Percentiles rank a stretch among this genome's conserved stretches.
These are phyloP conservation scores for Zosterops japonicus DNA, from an alignment of 2,113 vertebrate species.

Conservation along the genomic window DNA sequence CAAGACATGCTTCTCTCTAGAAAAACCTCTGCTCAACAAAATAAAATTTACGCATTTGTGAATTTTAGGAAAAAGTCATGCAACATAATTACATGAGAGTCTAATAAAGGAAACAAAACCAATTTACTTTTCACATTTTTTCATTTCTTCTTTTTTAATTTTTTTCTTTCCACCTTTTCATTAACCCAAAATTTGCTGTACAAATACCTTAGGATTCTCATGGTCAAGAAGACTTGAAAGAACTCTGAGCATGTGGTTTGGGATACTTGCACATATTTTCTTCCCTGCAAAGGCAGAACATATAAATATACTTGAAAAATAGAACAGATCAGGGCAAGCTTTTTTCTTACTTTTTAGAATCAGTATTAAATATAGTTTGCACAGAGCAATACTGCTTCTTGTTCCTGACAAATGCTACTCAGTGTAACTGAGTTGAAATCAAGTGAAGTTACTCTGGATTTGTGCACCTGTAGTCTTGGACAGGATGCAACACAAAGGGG, in stretches of 20 bases:
- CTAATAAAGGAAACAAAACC: neutral
- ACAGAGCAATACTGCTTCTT: neutral
- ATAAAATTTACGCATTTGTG: neutral
- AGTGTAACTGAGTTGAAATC: neutral
- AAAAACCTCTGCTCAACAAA: neutral
- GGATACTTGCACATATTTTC: slow-evolving; percentile 84
- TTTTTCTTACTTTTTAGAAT: neutral
- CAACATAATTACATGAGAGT: neutral
- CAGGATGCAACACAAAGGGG: neutral
- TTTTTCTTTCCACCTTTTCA: neutral
- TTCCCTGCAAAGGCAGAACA: slow-evolving; percentile 79
- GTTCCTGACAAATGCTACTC: neutral
- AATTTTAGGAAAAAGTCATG: neutral
- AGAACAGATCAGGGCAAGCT: neutral
- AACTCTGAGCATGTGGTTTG: slow-evolving; percentile 86
- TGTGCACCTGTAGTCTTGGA: neutral
- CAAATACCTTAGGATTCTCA: slow-evolving; percentile 90
- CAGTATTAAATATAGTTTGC: neutral
- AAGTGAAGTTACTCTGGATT: neutral
- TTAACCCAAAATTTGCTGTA: neutral
- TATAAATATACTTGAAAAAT: neutral
- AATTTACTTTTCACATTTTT: neutral
- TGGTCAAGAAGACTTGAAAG: slow-evolving; percentile 93
- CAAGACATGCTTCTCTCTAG: neutral
- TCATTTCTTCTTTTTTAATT: neutral